These are phyloP conservation scores for Cygnus buccinator DNA, from an alignment of 2,113 vertebrate species.

Conservation along the genomic window DNA sequence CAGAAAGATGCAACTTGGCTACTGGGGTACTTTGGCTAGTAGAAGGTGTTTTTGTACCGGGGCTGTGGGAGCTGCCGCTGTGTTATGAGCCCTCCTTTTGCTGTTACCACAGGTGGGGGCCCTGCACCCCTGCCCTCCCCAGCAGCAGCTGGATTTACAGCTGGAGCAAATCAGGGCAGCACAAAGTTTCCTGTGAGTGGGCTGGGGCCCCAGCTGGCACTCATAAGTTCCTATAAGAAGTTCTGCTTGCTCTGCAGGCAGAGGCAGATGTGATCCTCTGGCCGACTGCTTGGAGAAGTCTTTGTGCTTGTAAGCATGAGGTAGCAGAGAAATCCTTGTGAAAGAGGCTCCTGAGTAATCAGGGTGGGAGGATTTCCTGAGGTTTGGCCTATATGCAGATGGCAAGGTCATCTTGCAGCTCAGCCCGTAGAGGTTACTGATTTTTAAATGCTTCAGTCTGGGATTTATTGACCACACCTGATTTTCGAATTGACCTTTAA, in stretches of 20 bases:
- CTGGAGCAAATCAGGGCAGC: background rate
- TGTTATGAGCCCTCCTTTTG: background rate
- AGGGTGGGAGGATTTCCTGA: background rate
- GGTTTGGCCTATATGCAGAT: background rate
- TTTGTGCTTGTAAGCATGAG: background rate
- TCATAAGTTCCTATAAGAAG: background rate
- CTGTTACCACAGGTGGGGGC: background rate
- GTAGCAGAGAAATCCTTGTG: background rate
- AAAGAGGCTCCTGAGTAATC: background rate
- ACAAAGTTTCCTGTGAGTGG: background rate
- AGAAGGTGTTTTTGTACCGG: background rate
- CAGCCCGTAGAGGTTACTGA: background rate
- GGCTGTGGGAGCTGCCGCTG: background rate
- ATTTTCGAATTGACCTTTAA: slow-evolving; percentile 21
- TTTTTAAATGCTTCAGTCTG: background rate
- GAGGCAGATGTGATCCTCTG: background rate
- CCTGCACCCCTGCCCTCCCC: background rate
- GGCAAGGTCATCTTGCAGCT: background rate
- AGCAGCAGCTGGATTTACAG: slow-evolving; percentile 13
- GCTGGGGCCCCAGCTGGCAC: background rate
- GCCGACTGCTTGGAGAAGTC: background rate
- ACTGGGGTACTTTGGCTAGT: background rate
- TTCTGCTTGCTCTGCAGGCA: background rate
- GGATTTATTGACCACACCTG: background rate
- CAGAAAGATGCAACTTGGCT: background rate